These are phyloP conservation scores for Scaptomyza tumidula DNA, from an alignment of 2,888 invertebrate genomes.

Conservation along the genomic window DNA sequence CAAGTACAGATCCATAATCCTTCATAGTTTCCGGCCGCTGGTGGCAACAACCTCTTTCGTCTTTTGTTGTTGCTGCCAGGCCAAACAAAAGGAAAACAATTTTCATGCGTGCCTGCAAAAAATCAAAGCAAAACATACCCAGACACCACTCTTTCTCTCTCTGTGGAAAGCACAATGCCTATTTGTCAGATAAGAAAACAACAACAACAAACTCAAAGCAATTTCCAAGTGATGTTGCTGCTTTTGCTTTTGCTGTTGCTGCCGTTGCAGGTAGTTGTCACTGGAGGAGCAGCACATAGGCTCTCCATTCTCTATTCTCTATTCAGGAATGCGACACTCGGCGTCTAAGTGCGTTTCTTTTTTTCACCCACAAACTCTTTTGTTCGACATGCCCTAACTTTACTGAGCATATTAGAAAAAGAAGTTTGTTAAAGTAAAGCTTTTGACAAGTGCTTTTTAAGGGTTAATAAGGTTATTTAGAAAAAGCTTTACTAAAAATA, in stretches of 20 bases:
- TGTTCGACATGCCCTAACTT: slow-evolving; percentile 18
- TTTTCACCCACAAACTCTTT: slow-evolving; percentile 19
- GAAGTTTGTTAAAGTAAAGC: background rate
- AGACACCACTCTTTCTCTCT: slow-evolving; percentile 18
- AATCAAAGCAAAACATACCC: slow-evolving; percentile 61
- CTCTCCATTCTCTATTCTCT: slow-evolving; percentile 6
- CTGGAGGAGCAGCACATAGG: slow-evolving; percentile 6
- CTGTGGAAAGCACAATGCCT: slow-evolving; percentile 63
- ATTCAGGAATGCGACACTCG: slow-evolving; percentile 41
- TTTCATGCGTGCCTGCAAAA: slow-evolving; percentile 75
- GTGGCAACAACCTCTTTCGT: slow-evolving; percentile 69
- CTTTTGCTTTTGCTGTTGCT: slow-evolving; percentile 6
- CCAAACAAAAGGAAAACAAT: slow-evolving; percentile 77
- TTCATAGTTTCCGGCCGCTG: slow-evolving; percentile 70
- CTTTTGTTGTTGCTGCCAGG: slow-evolving; percentile 36
- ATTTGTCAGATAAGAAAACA: slow-evolving; percentile 70
- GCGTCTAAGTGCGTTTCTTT: slow-evolving; percentile 69
- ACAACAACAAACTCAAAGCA: slow-evolving; percentile 50
- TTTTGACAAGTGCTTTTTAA: background rate
- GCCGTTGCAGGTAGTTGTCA: slow-evolving; percentile 40
- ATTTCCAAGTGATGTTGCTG: slow-evolving; percentile 63
- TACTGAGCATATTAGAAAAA: background rate
- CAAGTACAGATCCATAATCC: slow-evolving; percentile 55
- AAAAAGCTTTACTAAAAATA: too few species aligned
- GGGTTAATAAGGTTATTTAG: too few species aligned